Conservation (phyloP, 53 echinoderm and acorn worm species). For the Patiria pectinifera region DNA sequence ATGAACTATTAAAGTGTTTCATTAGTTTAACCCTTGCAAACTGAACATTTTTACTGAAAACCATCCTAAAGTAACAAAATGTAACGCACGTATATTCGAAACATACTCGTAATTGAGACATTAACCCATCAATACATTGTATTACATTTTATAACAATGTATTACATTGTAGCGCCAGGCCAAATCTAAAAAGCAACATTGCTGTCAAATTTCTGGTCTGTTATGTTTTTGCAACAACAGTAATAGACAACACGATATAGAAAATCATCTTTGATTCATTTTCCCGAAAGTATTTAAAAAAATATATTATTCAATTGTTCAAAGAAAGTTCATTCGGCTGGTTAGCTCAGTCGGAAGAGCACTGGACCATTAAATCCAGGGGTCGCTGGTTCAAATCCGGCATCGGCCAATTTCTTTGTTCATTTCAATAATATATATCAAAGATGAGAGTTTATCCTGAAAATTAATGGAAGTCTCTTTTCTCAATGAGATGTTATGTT, state of each 20-base stretch:
- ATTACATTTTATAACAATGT: too few relatives aligned
- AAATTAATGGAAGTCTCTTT: too few relatives aligned
- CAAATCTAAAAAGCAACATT: too few relatives aligned
- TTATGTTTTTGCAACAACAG: not conserved
- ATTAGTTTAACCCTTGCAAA: not conserved
- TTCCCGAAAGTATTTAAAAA: not conserved
- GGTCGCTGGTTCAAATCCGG: slow-evolving; percentile 48
- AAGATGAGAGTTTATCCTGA: too few relatives aligned
- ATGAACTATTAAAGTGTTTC: not conserved
- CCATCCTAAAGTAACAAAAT: not conserved
- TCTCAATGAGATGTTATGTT: too few relatives aligned
- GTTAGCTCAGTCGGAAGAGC: slow-evolving; percentile 47
- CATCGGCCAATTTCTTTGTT: slow-evolving; percentile 30
- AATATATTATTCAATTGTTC: slow-evolving; percentile 4
- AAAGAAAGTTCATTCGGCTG: slow-evolving; percentile 21
- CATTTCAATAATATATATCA: not conserved
- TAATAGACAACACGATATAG: not conserved
- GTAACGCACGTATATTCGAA: not conserved
- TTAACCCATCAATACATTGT: not conserved
- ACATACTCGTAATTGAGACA: not conserved
- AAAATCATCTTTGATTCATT: not conserved
- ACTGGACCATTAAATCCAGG: slow-evolving; percentile 13
- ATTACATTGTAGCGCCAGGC: too few relatives aligned
- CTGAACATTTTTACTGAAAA: not conserved
- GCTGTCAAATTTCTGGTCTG: not conserved